Evolutionary conservation across 2,797 vertebrate species (phyloP).

Genomic region (Champsocephalus esox): DNA sequence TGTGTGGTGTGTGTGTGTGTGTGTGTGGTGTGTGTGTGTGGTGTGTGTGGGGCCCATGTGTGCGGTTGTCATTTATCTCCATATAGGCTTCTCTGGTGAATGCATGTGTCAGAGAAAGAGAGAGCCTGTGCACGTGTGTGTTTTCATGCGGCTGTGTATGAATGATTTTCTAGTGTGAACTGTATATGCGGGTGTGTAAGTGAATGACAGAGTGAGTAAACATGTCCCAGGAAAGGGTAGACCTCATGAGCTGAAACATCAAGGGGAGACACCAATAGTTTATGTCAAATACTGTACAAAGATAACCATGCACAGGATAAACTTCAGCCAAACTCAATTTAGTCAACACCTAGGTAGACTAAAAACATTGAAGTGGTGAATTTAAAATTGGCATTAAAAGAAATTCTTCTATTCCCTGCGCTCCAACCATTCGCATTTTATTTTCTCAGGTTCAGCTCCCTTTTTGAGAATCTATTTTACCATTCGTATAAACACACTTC

Average conservation of each 20-base stretch:
- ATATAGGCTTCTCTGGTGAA: constrained; percentile 50
- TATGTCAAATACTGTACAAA: constrained; percentile 34
- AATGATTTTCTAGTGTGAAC: constrained; percentile 8
- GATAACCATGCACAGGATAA: constrained; percentile 23
- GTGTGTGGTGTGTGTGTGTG: constrained; percentile 37
- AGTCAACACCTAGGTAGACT: constrained; percentile 32
- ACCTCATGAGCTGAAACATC: constrained; percentile 46
- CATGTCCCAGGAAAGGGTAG: constrained; percentile 41
- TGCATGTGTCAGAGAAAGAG: constrained; percentile 50
- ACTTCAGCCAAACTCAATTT: constrained; percentile 28
- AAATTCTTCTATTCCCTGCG: neutral
- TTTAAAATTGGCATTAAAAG: constrained; percentile 12
- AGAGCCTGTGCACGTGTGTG: constrained; percentile 13
- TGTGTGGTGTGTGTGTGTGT: constrained; percentile 35
- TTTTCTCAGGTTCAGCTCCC: constrained; percentile 26
- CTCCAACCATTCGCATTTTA: constrained; percentile 8
- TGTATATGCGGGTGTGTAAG: constrained; percentile 15
- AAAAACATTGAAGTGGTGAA: constrained; percentile 15
- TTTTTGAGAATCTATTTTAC: constrained; percentile 43
- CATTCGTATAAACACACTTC: constrained; percentile 57
- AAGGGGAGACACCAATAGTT: constrained; percentile 35
- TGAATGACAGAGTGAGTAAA: constrained; percentile 49
- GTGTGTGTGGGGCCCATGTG: constrained; percentile 36
- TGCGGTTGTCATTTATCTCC: constrained; percentile 62
- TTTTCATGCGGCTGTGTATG: constrained; percentile 5